Conservation (phyloP, 2,797 vertebrate genomes). For the Eidolon dupreanum region DNA sequence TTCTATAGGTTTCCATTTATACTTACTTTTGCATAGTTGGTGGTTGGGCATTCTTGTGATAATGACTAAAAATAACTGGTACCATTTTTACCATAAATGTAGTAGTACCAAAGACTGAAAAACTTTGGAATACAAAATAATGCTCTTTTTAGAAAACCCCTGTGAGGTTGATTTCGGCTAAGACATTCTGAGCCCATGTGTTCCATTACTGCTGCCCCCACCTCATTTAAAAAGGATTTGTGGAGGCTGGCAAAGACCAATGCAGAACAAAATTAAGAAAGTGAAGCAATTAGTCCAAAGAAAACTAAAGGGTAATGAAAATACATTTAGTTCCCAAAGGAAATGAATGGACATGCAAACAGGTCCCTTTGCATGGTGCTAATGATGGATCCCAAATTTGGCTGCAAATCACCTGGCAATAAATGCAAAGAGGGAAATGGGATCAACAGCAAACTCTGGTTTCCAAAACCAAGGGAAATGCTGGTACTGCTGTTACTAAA, state of each 20-base stretch:
- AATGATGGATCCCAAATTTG: background rate
- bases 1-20: conserved; percentile 14
- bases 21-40: background rate
- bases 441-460: background rate
- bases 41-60: conserved; percentile 8
- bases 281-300: background rate
- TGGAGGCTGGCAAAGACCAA: background rate
- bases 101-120: conserved; percentile 22
- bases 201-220: background rate
- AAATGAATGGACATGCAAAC: background rate
- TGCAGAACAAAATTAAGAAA: conserved; percentile 11
- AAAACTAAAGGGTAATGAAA: background rate
- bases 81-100: conserved; percentile 6
- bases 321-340: background rate
- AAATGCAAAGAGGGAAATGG: background rate
- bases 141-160: conserved; percentile 30
- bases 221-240: background rate
- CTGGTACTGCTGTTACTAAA: background rate
- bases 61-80: conserved; percentile 38
- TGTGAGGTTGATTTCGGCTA: background rate
- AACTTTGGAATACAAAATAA: conserved; percentile 27
- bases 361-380: background rate
- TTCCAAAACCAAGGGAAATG: background rate
- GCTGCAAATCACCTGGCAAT: background rate
- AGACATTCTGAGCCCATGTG: background rate